Percentiles rank a stretch among this genome's conserved stretches.
These are phyloP conservation scores for Athene noctua DNA, from an alignment of 2,113 vertebrate species.

Conservation along the genomic window DNA sequence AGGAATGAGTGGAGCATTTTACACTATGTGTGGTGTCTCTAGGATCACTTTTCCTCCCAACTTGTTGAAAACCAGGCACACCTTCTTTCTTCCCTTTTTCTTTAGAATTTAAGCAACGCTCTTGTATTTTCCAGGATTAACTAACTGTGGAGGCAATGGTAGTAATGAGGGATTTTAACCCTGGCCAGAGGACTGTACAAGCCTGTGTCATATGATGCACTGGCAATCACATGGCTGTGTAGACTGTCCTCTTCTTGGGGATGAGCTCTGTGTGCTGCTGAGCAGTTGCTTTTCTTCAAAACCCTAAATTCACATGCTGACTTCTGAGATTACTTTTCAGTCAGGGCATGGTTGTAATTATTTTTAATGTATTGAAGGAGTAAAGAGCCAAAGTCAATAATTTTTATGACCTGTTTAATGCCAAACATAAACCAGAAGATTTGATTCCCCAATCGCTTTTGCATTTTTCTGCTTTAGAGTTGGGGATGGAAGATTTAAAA, in stretches of 20 bases:
- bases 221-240: background rate
- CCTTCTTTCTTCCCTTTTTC: background rate
- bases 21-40: background rate
- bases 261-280: background rate
- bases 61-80: background rate
- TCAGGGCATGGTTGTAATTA: background rate
- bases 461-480: background rate
- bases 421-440: constrained; percentile 8
- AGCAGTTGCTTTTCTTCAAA: background rate
- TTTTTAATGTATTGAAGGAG: background rate
- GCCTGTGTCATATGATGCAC: background rate
- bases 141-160: background rate
- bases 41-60: background rate
- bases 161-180: background rate
- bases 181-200: background rate
- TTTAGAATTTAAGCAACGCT: background rate
- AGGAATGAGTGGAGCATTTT: background rate
- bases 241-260: background rate
- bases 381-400: constrained; percentile 48
- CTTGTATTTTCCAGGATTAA: background rate
- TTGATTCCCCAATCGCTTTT: background rate
- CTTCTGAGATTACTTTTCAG: constrained; percentile 3
- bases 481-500: background rate
- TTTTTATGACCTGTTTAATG: constrained; percentile 59
- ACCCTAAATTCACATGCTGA: background rate